Evolutionary conservation across 2,888 invertebrate species (phyloP).

Genomic region (Andrena bicolor): DNA sequence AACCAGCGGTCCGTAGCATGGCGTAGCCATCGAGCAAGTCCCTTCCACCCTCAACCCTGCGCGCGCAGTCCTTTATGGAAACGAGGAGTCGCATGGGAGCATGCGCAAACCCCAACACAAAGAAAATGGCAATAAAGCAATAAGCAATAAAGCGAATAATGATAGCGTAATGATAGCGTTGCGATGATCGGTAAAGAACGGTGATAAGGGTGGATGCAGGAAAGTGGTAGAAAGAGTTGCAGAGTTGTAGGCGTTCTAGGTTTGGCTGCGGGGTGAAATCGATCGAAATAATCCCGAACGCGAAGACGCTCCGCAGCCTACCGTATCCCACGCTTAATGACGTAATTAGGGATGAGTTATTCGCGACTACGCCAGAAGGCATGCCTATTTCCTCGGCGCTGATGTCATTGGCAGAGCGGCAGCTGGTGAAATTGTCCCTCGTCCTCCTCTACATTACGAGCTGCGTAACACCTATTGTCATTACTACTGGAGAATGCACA

Average conservation of each 20-base stretch:
- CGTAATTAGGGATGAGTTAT: conserved; percentile 64
- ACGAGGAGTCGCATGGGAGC: no score
- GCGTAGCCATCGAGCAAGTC: no score
- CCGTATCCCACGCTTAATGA: conserved; percentile 60
- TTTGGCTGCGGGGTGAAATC: conserved; percentile 20
- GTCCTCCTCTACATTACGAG: conserved; percentile 1
- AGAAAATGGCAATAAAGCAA: no score
- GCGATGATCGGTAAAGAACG: neutral
- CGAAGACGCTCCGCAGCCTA: conserved; percentile 28
- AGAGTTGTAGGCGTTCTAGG: neutral
- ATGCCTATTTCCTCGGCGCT: conserved; percentile 64
- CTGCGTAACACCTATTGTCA: conserved; percentile 13
- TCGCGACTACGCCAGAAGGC: conserved; percentile 44
- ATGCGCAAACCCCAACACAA: no score
- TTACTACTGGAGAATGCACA: neutral
- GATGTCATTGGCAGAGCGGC: conserved; percentile 64
- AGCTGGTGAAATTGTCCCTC: conserved; percentile 40
- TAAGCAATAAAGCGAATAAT: no score
- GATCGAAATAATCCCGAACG: conserved; percentile 39
- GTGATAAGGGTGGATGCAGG: neutral
- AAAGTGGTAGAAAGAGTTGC: neutral
- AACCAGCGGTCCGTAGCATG: no score
- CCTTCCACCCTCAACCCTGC: no score
- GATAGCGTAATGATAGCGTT: no score
- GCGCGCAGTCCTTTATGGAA: no score